Conservation (phyloP, 2,797 vertebrate genomes). For the Adrianichthys oophorus region DNA sequence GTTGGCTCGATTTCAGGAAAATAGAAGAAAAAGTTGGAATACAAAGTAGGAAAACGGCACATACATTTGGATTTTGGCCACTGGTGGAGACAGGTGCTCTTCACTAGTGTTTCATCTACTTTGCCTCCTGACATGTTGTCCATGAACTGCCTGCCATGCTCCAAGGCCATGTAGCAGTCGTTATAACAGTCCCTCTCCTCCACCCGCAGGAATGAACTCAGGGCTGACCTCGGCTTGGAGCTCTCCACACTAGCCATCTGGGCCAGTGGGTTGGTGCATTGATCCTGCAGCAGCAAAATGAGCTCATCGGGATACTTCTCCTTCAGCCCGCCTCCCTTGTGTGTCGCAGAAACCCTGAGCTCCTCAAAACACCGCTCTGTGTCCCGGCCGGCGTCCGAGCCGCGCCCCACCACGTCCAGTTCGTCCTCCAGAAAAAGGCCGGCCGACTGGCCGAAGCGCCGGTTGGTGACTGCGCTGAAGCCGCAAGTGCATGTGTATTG, state of each 20-base stretch:
- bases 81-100: constrained; percentile 94
- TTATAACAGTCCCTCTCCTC: constrained; percentile 95
- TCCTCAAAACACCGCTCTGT: constrained; percentile 92
- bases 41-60: constrained; percentile 3
- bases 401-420: constrained; percentile 92
- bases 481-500: constrained; percentile 96
- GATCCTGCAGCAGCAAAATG: constrained; percentile 93
- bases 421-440: constrained; percentile 98
- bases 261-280: constrained; percentile 96
- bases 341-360: constrained; percentile 80
- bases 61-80: constrained; percentile 94
- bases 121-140: constrained; percentile 99
- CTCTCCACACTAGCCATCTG: constrained; percentile 88
- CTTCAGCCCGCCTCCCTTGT: constrained; percentile 80
- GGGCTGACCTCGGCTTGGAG: constrained; percentile 45
- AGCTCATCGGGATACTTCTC: constrained; percentile 92
- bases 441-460: constrained; percentile 93
- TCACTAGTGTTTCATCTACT: constrained; percentile 96
- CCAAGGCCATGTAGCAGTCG: constrained; percentile 97
- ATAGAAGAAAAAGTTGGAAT: fast-evolving
- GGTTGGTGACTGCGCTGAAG: constrained; percentile 97
- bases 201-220: constrained; percentile 79
- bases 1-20: neutral
- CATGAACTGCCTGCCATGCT: constrained; percentile 98
- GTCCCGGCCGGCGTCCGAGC: constrained; percentile 91